These are phyloP conservation scores for Apodemus speciosus DNA, from an alignment of 2,113 vertebrate genomes.

Conservation along the genomic window DNA sequence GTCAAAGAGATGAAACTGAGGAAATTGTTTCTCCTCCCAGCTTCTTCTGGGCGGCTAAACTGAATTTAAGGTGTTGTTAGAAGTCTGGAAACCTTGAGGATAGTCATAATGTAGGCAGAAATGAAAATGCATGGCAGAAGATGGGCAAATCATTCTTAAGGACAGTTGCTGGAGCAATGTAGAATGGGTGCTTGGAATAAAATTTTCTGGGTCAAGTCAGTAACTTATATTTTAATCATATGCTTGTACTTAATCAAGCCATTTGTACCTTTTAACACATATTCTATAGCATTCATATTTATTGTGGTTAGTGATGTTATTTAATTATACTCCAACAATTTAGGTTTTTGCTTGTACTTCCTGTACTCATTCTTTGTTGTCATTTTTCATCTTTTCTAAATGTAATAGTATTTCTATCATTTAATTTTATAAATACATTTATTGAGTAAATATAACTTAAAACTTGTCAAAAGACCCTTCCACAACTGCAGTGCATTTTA, in stretches of 20 bases:
- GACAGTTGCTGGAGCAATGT: not conserved
- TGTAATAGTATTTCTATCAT: not conserved
- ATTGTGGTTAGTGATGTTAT: not conserved
- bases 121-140: not conserved
- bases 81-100: not conserved
- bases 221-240: not conserved
- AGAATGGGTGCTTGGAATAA: not conserved
- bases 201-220: not conserved
- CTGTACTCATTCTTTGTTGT: not conserved
- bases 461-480: not conserved
- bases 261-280: not conserved
- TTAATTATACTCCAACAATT: not conserved
- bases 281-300: not conserved
- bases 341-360: not conserved
- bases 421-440: not conserved
- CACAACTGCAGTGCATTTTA: not conserved
- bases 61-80: not conserved
- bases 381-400: not conserved
- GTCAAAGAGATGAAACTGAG: not conserved
- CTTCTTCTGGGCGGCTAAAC: not conserved
- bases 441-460: not conserved
- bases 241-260: not conserved
- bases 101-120: not conserved
- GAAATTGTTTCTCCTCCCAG: not conserved
- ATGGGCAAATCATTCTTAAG: not conserved